Conservation (phyloP, 2,797 vertebrate genomes). For the Tragelaphus oryx region DNA sequence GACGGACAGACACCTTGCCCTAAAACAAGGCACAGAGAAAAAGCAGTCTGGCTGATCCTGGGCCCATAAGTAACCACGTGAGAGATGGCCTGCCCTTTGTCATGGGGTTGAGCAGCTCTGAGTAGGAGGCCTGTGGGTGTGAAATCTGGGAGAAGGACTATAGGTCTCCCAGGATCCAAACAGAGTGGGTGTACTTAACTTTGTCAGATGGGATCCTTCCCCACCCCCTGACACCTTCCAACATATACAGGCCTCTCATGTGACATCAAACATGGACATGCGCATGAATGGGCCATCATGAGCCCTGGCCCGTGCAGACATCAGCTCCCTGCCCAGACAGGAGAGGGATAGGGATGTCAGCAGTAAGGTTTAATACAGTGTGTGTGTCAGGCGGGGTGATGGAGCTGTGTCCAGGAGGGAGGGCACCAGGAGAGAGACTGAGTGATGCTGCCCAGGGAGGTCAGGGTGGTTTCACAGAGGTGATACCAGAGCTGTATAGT, state of each 20-base stretch:
- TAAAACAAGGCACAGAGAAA: neutral
- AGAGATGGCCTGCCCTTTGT: neutral
- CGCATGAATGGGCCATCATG: too few species aligned
- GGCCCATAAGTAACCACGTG: neutral
- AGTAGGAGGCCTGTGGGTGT: neutral
- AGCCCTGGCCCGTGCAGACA: too few species aligned
- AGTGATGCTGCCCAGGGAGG: neutral
- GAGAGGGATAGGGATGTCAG: neutral
- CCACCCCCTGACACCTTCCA: neutral
- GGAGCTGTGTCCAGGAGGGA: neutral
- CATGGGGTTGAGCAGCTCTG: neutral
- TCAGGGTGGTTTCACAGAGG: neutral
- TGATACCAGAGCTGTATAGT: neutral
- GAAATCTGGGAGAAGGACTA: neutral
- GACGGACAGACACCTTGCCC: neutral
- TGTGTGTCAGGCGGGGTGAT: neutral
- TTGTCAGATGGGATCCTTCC: neutral
- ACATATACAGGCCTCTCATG: fast-evolving
- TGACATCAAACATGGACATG: neutral
- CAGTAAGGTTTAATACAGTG: neutral
- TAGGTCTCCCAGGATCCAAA: too few species aligned
- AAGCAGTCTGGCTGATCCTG: neutral
- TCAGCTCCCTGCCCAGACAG: neutral
- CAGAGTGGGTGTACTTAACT: neutral
- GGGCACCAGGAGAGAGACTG: neutral